Evolutionary conservation across 2,797 vertebrate species (phyloP), one percentile per base, ranked within the genome.

Genomic region (Lepilemur septentrionalis): DNA sequence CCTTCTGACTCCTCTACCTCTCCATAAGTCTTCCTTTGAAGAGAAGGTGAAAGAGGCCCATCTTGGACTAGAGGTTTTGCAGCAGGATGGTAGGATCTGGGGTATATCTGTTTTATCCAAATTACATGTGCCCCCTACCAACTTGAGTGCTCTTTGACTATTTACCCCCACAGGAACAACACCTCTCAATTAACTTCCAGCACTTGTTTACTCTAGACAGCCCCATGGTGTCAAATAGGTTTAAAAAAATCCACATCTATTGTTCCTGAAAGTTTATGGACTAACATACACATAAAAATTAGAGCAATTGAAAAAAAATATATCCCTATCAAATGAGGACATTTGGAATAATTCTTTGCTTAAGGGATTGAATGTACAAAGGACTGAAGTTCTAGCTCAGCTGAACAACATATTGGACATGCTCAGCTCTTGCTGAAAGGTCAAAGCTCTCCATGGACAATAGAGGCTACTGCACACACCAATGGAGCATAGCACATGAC

Each of bases 361-460:
- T 87, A 63, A 70, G 52, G 10, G 11, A 30, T 41, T 76, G 30
- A 46, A 80, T 43, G 5, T 7, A 73, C 70, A 93, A 96, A 69
- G 30, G n/a, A 81, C 32, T 90, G 23, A 87, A 95, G 48, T 93
- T 91, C 73, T 75, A 93, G 86, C 78, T 95, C 89, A 83, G 70
- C 70, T 96, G 48, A 97, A 83, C 73, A 94, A 92, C 23, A 10
- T 67, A 69, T 25, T 69, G 61, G 83, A 87, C 69, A 80, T 81
- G 43, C 41, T 90, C 75, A 59, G 81, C 38, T 95, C 76, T 70
- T 89, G 17, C 89, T 83, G 12, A 72, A 97, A 98, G 96, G 89
- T 92, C 96, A 93, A 78, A 93, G 50, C 86, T 96, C 57, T 94
- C 85, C 30, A 4, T 78, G 65, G 80, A 94, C 86, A 95, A 92